Conservation (phyloP, 1,140 invertebrate species). For the Drosophila kepulauana region DNA sequence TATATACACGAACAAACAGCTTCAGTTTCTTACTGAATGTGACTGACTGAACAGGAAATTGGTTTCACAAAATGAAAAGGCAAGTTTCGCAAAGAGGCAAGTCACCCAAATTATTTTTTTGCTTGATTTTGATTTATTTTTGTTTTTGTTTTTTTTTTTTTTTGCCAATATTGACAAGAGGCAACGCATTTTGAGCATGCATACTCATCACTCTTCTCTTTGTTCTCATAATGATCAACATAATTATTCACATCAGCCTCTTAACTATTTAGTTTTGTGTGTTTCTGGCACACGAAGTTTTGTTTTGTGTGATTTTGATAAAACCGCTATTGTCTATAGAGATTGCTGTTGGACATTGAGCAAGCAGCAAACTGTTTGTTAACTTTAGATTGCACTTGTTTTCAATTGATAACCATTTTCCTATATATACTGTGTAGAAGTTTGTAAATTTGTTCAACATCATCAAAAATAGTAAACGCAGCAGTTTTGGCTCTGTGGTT, state of each 20-base stretch:
- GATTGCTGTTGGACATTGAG: neutral
- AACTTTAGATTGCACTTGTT: conserved; percentile 6
- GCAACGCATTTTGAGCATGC: conserved; percentile 24
- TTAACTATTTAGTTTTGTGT: conserved; percentile 37
- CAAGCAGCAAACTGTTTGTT: conserved; percentile 6
- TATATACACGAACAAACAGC: neutral
- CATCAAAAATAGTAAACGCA: conserved; percentile 13
- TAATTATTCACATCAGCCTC: conserved; percentile 25
- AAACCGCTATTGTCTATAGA: conserved; percentile 40
- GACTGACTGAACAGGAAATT: conserved; percentile 72
- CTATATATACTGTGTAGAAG: conserved; percentile 3
- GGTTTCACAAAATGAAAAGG: conserved; percentile 75
- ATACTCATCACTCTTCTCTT: conserved; percentile 35
- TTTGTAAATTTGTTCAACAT: conserved; percentile 16
- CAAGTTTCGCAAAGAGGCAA: conserved; percentile 72
- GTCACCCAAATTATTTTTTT: conserved; percentile 63
- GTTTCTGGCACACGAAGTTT: conserved; percentile 47
- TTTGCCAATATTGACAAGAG: conserved; percentile 37
- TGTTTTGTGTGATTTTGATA: conserved; percentile 33
- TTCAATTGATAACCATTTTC: neutral
- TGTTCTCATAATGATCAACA: conserved; percentile 28
- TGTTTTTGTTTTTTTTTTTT: conserved; percentile 31
- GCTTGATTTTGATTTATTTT: conserved; percentile 26
- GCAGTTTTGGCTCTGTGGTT: conserved; percentile 2
- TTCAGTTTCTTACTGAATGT: conserved; percentile 29